These are phyloP conservation scores for Lycodopsis pacificus DNA, from an alignment of 2,797 vertebrate species.

Conservation along the genomic window DNA sequence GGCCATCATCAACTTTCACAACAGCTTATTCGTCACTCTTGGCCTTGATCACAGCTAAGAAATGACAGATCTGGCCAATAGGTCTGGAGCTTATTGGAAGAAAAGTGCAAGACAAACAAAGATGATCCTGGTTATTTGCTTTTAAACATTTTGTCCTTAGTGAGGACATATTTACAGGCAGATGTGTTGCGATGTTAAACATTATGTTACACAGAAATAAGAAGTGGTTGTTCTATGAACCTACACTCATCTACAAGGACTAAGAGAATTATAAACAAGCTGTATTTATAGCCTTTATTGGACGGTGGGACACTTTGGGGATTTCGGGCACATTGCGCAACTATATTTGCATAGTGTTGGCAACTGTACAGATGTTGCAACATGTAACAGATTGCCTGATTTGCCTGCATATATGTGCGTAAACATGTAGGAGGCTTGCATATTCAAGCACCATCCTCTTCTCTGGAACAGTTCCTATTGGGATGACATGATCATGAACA, in stretches of 20 bases:
- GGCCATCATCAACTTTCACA: slow-evolving; percentile 58
- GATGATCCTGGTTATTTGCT: slow-evolving; percentile 40
- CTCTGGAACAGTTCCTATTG: slow-evolving; percentile 23
- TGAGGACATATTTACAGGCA: slow-evolving; percentile 17
- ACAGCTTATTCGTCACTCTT: slow-evolving; percentile 50
- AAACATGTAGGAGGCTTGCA: slow-evolving; percentile 48
- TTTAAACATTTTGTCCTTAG: slow-evolving; percentile 27
- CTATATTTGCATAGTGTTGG: slow-evolving; percentile 57
- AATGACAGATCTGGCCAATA: slow-evolving; percentile 32
- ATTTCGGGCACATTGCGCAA: slow-evolving; percentile 57
- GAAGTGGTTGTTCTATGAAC: slow-evolving; percentile 5
- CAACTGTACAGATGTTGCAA: slow-evolving; percentile 60
- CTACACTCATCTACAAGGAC: slow-evolving; percentile 49
- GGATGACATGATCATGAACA: no score
- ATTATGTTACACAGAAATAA: neutral
- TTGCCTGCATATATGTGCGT: slow-evolving; percentile 53
- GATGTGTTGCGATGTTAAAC: slow-evolving; percentile 14
- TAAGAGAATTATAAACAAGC: slow-evolving; percentile 43
- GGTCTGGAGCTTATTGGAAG: slow-evolving; percentile 34
- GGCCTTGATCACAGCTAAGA: slow-evolving; percentile 35
- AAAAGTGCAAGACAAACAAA: slow-evolving; percentile 30
- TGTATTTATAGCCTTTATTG: slow-evolving; percentile 60
- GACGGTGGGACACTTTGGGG: slow-evolving; percentile 66
- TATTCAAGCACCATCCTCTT: slow-evolving; percentile 31
- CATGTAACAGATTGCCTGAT: slow-evolving; percentile 56